These are phyloP conservation scores for Carassius auratus DNA, from an alignment of 2,113 vertebrate genomes.

Conservation along the genomic window DNA sequence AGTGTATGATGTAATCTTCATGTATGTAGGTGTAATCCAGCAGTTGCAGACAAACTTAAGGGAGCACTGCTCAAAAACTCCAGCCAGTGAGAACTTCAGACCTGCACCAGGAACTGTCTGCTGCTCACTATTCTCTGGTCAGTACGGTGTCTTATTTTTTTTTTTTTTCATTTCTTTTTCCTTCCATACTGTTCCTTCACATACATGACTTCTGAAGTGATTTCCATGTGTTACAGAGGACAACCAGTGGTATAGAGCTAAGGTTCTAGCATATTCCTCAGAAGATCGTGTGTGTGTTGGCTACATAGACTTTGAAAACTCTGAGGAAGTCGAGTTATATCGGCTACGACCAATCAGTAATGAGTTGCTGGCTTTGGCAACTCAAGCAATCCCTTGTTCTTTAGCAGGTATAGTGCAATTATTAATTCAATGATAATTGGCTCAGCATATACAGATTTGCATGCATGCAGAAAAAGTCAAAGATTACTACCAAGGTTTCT, in stretches of 20 bases:
- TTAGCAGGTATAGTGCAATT: conserved; percentile 80
- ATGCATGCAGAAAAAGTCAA: neutral
- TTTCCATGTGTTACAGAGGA: conserved; percentile 78
- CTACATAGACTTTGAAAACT: conserved; percentile 92
- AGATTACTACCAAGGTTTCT: neutral
- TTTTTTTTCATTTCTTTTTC: neutral
- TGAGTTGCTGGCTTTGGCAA: conserved; percentile 78
- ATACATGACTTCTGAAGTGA: neutral
- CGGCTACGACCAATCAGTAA: conserved; percentile 78
- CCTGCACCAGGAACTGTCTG: conserved; percentile 83
- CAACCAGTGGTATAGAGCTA: conserved; percentile 89
- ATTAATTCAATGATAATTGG: neutral
- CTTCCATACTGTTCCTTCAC: neutral
- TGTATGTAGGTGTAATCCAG: conserved; percentile 69
- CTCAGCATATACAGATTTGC: neutral
- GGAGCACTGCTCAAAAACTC: conserved; percentile 74
- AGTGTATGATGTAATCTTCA: neutral
- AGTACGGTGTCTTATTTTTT: conserved; percentile 21
- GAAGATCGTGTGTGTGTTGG: conserved; percentile 78
- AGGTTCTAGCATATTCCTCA: conserved; percentile 79
- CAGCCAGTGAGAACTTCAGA: conserved; percentile 72
- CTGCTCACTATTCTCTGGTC: conserved; percentile 91
- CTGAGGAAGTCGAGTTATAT: conserved; percentile 79
- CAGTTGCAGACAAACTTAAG: conserved; percentile 81
- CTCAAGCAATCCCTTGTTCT: conserved; percentile 86